phyloP scores from a whole-genome alignment of 2,888 invertebrate genomes.

The Monoplex corrugatus region DNA sequence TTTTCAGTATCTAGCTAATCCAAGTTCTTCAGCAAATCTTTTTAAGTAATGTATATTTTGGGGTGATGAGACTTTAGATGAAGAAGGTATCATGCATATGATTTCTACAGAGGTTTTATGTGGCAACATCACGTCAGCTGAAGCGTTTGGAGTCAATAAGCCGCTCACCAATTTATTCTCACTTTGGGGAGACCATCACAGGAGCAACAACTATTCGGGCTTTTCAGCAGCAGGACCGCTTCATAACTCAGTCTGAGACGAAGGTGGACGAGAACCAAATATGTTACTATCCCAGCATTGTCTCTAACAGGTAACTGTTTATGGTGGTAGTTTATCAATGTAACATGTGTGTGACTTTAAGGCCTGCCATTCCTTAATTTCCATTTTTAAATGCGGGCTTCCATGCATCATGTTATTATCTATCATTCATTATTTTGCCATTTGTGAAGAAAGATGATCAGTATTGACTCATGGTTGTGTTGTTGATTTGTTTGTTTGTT shows the following conservation, averaged over 20 bases:
- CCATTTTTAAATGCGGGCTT: background rate
- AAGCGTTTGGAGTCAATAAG: constrained; percentile 96
- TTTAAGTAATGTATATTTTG: no score
- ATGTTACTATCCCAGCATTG: constrained; percentile 95
- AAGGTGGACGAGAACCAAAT: constrained; percentile 96
- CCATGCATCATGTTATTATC: background rate
- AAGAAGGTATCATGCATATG: no score
- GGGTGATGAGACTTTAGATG: background rate
- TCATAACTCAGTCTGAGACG: constrained; percentile 92
- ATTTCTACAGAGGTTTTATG: constrained; percentile 91
- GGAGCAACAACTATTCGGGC: constrained; percentile 90
- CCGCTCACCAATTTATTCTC: constrained; percentile 97
- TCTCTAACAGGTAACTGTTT: constrained; percentile 92
- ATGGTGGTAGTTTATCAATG: no score
- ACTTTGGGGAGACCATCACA: constrained; percentile 96
- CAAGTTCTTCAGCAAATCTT: no score
- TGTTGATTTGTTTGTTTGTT: background rate
- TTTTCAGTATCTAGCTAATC: no score
- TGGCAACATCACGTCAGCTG: constrained; percentile 95
- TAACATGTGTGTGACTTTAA: no score
- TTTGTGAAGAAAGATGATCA: background rate
- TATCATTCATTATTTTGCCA: background rate
- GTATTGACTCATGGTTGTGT: background rate
- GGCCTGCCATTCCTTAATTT: background rate
- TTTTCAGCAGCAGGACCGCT: constrained; percentile 90